phyloP scores from a whole-genome alignment of 2,888 invertebrate species.

The Drosophila lutescens region DNA sequence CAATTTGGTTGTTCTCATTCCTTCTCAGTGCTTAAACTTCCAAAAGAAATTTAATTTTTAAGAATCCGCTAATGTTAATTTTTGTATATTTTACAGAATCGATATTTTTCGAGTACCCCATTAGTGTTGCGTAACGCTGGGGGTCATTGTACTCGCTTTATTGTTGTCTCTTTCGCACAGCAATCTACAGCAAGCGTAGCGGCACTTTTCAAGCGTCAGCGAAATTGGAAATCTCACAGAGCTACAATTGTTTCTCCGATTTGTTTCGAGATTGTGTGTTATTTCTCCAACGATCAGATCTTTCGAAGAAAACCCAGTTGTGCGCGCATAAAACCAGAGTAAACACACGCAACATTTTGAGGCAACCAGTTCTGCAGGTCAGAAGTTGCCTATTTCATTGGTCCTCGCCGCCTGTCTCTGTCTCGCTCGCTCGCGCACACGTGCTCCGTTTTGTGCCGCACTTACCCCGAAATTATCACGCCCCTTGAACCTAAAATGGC shows the following conservation, averaged over 20 bases:
- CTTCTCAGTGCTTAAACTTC: too few relatives aligned
- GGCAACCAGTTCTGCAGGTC: not conserved
- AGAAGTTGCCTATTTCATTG: constrained; percentile 25
- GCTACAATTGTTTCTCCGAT: not conserved
- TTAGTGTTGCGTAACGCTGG: not conserved
- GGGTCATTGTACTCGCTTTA: not conserved
- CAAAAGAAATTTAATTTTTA: too few relatives aligned
- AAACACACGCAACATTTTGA: not conserved
- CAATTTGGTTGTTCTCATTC: too few relatives aligned
- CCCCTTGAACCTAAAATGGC: constrained; percentile 60
- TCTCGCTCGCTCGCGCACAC: constrained; percentile 19
- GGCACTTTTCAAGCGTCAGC: not conserved
- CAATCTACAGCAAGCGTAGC: not conserved
- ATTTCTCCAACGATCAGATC: not conserved
- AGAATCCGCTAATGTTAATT: too few relatives aligned
- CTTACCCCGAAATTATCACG: not conserved
- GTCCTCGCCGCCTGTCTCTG: not conserved
- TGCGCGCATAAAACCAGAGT: not conserved
- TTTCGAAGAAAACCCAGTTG: not conserved
- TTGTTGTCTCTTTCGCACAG: not conserved
- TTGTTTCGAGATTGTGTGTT: not conserved
- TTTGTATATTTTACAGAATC: not conserved
- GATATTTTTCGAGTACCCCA: not conserved
- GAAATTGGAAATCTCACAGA: not conserved
- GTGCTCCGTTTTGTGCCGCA: not conserved